phyloP scores from a whole-genome alignment of 2,888 invertebrate genomes.

The Sinotaia quadrata region DNA sequence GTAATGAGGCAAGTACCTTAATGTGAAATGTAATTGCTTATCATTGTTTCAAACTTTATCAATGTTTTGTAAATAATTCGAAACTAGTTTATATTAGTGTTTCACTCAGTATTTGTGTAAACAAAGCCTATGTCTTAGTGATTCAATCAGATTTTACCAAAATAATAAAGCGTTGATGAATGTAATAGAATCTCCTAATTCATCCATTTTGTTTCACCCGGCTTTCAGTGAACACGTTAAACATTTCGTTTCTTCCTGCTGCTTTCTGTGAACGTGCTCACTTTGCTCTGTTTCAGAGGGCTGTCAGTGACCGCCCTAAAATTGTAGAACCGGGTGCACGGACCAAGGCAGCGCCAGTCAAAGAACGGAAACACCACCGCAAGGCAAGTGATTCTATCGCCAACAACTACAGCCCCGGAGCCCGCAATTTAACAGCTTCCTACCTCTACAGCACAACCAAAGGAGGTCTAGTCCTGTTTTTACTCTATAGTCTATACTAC shows the following conservation, averaged over 20 bases:
- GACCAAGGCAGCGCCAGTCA: slow-evolving; percentile 68
- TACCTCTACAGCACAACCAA: slow-evolving; percentile 64
- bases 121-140: too few species aligned
- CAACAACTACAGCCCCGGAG: slow-evolving; percentile 70
- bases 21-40: too few species aligned
- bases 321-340: slow-evolving; percentile 66
- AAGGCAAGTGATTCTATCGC: slow-evolving; percentile 70
- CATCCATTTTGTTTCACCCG: not conserved
- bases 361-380: slow-evolving; percentile 65
- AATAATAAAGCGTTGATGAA: too few species aligned
- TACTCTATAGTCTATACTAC: not conserved
- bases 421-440: slow-evolving; percentile 64
- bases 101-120: too few species aligned
- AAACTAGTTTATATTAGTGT: too few species aligned
- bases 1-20: too few species aligned
- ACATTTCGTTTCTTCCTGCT: not conserved
- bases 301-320: slow-evolving; percentile 66
- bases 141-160: too few species aligned
- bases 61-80: too few species aligned
- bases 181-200: too few species aligned
- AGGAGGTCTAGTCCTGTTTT: slow-evolving; percentile 47
- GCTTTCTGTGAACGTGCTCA: not conserved
- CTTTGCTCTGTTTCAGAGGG: slow-evolving; percentile 53
- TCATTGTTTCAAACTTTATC: too few species aligned
- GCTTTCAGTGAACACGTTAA: not conserved